Percentiles rank a stretch among this genome's conserved stretches.
Evolutionary conservation across 2,113 vertebrate genomes (phyloP).

Genomic region (Neopipo cinnamomea): DNA sequence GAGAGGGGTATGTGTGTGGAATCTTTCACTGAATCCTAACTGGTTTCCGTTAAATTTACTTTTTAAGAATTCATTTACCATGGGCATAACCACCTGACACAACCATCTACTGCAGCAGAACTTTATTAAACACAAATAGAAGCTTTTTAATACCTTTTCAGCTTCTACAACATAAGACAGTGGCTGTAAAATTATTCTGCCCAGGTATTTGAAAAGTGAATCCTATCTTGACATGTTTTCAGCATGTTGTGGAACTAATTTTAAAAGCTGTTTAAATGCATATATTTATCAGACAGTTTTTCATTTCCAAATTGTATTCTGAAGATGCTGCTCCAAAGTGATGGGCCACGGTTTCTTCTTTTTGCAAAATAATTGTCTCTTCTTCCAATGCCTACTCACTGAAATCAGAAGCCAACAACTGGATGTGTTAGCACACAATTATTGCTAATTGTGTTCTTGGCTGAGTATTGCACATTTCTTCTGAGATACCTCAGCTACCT

Average conservation of each 20-base stretch:
- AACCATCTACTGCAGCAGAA: background rate
- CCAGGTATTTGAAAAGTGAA: background rate
- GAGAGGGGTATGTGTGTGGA: accelerated
- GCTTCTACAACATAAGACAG: background rate
- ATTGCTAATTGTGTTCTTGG: background rate
- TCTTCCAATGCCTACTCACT: background rate
- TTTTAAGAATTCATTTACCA: background rate
- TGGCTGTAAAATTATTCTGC: background rate
- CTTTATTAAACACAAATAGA: background rate
- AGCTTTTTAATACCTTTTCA: background rate
- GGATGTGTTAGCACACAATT: background rate
- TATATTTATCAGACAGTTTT: background rate
- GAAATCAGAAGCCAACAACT: background rate
- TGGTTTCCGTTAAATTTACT: background rate
- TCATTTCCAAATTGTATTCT: background rate
- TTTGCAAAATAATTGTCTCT: background rate
- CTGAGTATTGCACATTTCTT: background rate
- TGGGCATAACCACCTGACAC: background rate
- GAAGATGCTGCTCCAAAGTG: background rate
- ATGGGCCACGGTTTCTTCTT: background rate
- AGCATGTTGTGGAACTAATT: background rate
- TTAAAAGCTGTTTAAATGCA: background rate
- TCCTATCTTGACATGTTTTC: background rate
- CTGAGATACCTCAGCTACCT: background rate
- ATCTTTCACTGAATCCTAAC: background rate